Base-by-base conservation (phyloP, 2,113 vertebrate genomes). In the Campylorhamphus procurvoides region DNA sequence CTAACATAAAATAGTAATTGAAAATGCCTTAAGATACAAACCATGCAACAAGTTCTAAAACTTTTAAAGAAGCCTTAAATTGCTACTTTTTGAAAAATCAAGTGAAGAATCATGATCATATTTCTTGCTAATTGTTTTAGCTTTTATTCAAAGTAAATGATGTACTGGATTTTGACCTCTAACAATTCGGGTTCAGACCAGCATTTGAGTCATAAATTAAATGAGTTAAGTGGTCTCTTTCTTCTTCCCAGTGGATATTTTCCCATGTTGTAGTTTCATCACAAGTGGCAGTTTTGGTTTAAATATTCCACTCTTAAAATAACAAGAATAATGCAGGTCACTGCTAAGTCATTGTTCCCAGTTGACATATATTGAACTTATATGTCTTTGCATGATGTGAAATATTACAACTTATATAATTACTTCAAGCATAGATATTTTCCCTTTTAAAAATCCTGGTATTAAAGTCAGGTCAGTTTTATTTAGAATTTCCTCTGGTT, bases 171-270 rank as follows among this genome's bases (percentile, higher is more conserved):
- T 90, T 92, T 95, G 89, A 94, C 93, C 87, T 93, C 83, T 92
- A 80, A 93, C 87, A 91, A 35, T 91, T 82, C 93, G 87, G n/a
- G 90, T 93, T 93, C 84, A 95, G 66, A 93, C 71, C 69, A 95
- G 85, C 59, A 82, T 89, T 84, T 94, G 86, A 92, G 64, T 93
- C 94, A 94, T 89, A 94, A 94, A 94, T 95, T 94, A 92, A 96
- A 78, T 60, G 39, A 90, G 47, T 92, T 90, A 95, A 96, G 80
- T 92, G 79, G 63, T 92, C 71, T 90, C 63, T 87, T 95, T 95
- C 87, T 93, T 95, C 79, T 95, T 97, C 75, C 67, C 56, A 83
- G 71, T 96, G 96, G 82, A 90, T 96, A 77, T 93, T 97, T 91
- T 95, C 85, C 67, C 75, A 59, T 94, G 72, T 90, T 84, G 78